These are phyloP conservation scores for Sacculina carcini DNA, from an alignment of 2,888 invertebrate genomes.

Conservation along the genomic window DNA sequence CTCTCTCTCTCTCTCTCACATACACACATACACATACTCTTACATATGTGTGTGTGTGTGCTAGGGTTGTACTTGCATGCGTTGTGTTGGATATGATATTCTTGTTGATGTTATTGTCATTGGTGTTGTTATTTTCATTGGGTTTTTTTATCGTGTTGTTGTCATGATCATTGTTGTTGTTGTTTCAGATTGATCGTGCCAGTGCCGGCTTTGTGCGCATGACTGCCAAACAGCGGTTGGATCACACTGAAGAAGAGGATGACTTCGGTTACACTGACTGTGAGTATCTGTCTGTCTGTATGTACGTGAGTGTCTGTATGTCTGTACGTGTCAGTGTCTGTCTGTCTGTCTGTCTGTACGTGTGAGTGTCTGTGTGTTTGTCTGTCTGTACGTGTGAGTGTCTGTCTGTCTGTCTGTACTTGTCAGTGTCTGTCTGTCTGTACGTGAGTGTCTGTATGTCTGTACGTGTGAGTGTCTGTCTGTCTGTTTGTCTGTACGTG, in stretches of 20 bases:
- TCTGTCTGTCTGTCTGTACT: constrained; percentile 4
- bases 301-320: neutral
- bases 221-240: neutral
- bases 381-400: neutral
- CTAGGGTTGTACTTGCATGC: too few species aligned
- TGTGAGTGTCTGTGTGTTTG: neutral
- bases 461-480: neutral
- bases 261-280: constrained; percentile 78
- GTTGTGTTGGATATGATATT: too few species aligned
- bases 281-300: constrained; percentile 27
- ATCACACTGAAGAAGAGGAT: constrained; percentile 47
- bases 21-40: too few species aligned
- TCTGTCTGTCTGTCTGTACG: neutral
- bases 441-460: neutral
- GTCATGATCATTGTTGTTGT: too few species aligned
- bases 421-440: constrained; percentile 5
- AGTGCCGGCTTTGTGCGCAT: constrained; percentile 5
- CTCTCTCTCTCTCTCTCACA: too few species aligned
- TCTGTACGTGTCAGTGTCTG: neutral
- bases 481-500: constrained; percentile 2
- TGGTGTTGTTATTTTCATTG: too few species aligned
- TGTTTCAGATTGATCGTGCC: constrained; percentile 7
- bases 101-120: too few species aligned
- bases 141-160: too few species aligned
- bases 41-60: too few species aligned